Base-by-base conservation (phyloP, 2,113 vertebrate species). In the Limanda limanda region DNA sequence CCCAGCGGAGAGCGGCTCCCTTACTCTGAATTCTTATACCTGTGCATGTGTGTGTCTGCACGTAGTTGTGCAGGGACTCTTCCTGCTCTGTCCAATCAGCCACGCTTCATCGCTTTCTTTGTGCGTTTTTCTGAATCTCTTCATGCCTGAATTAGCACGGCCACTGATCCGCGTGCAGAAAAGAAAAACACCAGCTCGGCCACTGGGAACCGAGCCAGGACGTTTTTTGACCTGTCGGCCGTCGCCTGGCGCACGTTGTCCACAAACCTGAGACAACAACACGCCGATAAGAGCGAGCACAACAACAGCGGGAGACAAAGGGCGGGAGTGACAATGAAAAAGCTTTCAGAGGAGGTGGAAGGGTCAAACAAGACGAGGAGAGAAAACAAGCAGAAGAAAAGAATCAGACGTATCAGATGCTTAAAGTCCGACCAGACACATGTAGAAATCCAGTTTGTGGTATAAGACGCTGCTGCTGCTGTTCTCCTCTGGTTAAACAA, bases 21-120 rank as follows among this genome's bases (percentile, higher is more conserved):
- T 37, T 8, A 37, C 35, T 37, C 35, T 37, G 35, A 37, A 37
- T 37, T 37, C 35, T 37, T n/a, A 3, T 54, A 14, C 15, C 4
- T 69, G 79, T 72, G 47, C 74, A 23, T 71, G 47, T 61, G 24
- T 12, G 12, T 55, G 52, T 52, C 5, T 18, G 25, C 0, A 2
- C 67, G 77, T 56, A 20, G 42, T 47, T 63, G 72, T 59, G 25
- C 18, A 3, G 64, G 23, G 61, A 70, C 63, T 40, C 48, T 52
- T 54, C n/a, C 71, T 73, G 64, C 64, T 52, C 78, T 73, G 81
- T 78, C 66, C 79, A 79, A 80, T 86, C 79, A 71, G 76, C 71
- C 60, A 62, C 0, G 76, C 83, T 86, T 80, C 83, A 88, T 84
- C 80, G 81, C 40, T 61, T 76, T 40, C 79, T 82, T 78, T 86